Percentiles rank a stretch among this genome's conserved stretches.
phyloP scores from a whole-genome alignment of 2,797 vertebrate species.

The Podargus strigoides region DNA sequence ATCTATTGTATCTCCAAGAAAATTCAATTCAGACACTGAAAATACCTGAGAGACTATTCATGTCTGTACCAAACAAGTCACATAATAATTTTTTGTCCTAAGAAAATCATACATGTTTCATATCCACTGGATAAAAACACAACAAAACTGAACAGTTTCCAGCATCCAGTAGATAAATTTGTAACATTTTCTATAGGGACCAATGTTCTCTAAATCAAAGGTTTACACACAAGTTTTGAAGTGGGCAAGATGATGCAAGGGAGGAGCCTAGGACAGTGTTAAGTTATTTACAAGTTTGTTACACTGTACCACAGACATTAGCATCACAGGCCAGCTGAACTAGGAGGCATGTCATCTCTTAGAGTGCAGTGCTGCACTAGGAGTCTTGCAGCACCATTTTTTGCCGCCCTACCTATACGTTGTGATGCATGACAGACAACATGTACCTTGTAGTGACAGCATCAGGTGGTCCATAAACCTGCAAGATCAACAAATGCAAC shows the following conservation, averaged over 20 bases:
- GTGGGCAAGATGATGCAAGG: background rate
- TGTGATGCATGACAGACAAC: background rate
- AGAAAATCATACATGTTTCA: background rate
- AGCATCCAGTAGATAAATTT: background rate
- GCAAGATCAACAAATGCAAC: background rate
- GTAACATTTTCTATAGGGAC: background rate
- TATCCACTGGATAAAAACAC: background rate
- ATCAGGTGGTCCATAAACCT: background rate
- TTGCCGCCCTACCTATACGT: background rate
- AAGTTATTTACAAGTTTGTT: background rate
- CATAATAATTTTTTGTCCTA: background rate
- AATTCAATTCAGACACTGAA: background rate
- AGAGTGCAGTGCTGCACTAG: background rate
- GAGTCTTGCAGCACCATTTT: background rate
- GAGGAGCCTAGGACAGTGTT: fast-evolving
- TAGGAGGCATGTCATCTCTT: background rate
- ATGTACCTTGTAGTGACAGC: background rate
- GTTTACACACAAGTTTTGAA: background rate
- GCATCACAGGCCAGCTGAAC: background rate
- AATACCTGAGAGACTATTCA: background rate
- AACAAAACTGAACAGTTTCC: background rate
- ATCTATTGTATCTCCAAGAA: background rate
- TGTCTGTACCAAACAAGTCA: background rate
- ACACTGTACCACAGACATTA: background rate
- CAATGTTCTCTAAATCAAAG: background rate